Base-by-base conservation (phyloP, 2,797 vertebrate species). In the Alosa sapidissima region DNA sequence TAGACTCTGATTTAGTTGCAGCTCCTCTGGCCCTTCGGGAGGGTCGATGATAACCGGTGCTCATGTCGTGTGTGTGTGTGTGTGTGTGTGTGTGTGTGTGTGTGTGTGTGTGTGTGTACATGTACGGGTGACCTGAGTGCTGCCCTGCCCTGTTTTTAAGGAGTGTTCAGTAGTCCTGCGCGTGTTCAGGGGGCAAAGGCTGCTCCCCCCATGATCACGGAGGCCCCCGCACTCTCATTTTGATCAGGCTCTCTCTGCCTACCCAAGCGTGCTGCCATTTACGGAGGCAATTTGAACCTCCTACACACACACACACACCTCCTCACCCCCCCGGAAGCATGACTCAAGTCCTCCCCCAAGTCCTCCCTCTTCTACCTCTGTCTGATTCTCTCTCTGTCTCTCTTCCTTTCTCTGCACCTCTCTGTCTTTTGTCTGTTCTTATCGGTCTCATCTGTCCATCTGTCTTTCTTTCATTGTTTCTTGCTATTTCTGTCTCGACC, bases 201-300 rank as follows among this genome's bases (percentile, higher is more conserved):
- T 51, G 78, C 16, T 86, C 49, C n/a, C 83, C 83, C 13, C 33
- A 36, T 33, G 47, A 82, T 68, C 49, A 28, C 72, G 84, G 81
- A 51, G 36, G 65, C 45, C 68, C 75, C 62, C 28, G 3, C 11
- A 0, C 84, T 83, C 60, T 86, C 45, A 72, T 86, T 86, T 85
- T 51, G 68, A 81, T 84, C 24, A 45, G 54, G 52, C 83, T 45
- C 81, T 86, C 81, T 47, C 82, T 84, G 72, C 49, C 83, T 51
- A 65, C 58, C 45, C 16, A 21, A 85, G 81, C 81, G 51, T 82
- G 85, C 11, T 21, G 7, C 14, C 58, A 45, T 86, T 86, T 82
- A 88, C 41, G 49, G 41, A 82, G 72, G 83, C 72, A 81, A 82
- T 85, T 86, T 87, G 58, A 84, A 51, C 47, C 33, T 49, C 82